phyloP scores from a whole-genome alignment of 2,113 vertebrate genomes.

The Ptilorrhoa leucosticta region DNA sequence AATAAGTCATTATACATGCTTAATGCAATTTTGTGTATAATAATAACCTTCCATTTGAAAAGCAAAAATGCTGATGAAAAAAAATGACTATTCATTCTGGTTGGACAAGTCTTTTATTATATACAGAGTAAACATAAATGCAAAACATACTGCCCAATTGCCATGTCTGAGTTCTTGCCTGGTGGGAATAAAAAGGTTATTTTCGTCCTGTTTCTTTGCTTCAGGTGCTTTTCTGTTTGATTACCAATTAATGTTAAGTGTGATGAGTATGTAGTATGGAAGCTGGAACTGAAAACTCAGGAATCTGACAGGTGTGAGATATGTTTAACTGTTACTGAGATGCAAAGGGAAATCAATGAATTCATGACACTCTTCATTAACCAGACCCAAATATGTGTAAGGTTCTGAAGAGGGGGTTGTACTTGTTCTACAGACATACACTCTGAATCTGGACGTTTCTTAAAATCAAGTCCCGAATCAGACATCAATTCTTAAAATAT shows the following conservation, averaged over 20 bases:
- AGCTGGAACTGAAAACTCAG: not conserved
- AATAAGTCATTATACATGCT: not conserved
- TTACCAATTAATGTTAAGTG: not conserved
- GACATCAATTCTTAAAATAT: not conserved
- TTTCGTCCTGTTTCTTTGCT: not conserved
- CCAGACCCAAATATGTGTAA: not conserved
- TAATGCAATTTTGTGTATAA: not conserved
- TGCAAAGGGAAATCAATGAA: not conserved
- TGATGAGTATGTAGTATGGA: not conserved
- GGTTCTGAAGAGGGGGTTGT: not conserved
- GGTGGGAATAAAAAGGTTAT: not conserved
- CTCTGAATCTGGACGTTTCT: not conserved
- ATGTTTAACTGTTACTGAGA: not conserved
- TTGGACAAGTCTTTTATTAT: not conserved
- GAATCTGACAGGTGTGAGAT: not conserved
- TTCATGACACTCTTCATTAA: not conserved
- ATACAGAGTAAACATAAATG: not conserved
- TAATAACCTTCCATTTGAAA: not conserved
- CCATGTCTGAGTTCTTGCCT: not conserved
- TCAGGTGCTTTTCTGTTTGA: constrained; percentile 4
- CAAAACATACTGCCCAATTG: not conserved
- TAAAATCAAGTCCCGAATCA: not conserved
- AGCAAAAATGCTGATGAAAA: not conserved
- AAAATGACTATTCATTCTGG: not conserved
- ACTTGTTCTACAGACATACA: not conserved